Base-by-base conservation (phyloP, 2,888 invertebrate species). In the Drosophila ezoana region DNA sequence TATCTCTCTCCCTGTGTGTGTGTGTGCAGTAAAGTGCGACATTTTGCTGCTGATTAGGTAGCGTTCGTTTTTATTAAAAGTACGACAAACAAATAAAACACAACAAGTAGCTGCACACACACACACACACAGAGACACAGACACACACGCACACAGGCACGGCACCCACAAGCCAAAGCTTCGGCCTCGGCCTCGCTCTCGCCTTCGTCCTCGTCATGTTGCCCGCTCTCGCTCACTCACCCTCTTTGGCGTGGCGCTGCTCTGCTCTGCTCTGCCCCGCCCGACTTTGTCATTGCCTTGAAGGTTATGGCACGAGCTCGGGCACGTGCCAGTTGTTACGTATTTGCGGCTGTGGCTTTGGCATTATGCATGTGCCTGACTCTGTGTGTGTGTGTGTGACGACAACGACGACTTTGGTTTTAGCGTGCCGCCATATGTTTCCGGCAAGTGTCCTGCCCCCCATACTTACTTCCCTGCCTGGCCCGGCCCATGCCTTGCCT, bases 21-120 rank as follows among this genome's bases (percentile, higher is more conserved):
- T 76, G 67, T 77, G 76, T 60, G 74, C 75, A 64, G 81, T 80
- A 83, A 85, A 85, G 86, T 83, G 86, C 86, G 86, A 82, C 85
- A 82, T 84, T 84, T 84, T 87, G 82, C 82, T 82, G 85, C 84
- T 87, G 85, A 85, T 85, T 85, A 85, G 84, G 85, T 85, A 84
- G 84, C 86, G 84, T 86, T 86, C 86, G 84, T 81, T 86, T 83
- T 85, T 84, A 85, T 86, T 85, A 85, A 84, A 79, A 79, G 77
- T 81, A 79, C 82, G 74, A 63, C 82, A 80, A 86, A 82, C 87
- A 82, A 86, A 84, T 82, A 87, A 85, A 84, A 76, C 62, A 72
- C 77, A 86, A 84, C 86, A 86, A 80, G 81, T 86, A 81, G 86
- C 72, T 69, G 47, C 38, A 40, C 56, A 64, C 47, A 65, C 54